Evolutionary conservation across 30 jellyfish, hydroid and myxozoan species (phyloP).

Genomic region (Morbakka virulenta): DNA sequence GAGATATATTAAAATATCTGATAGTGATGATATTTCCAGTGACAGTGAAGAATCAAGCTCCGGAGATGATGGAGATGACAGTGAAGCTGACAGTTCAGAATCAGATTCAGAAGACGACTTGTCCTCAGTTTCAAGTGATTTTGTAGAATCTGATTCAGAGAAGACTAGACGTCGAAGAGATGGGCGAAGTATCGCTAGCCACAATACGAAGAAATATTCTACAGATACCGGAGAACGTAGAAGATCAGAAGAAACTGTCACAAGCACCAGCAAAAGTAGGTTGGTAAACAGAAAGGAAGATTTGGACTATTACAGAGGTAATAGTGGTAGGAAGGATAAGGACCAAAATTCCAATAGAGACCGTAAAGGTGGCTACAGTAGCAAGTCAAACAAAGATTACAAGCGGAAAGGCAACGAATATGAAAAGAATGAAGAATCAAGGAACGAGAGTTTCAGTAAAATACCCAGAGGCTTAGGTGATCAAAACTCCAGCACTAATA

Average conservation of each 20-base stretch:
- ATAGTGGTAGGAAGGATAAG: neutral
- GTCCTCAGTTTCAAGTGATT: constrained; percentile 8
- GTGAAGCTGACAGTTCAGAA: constrained; percentile 11
- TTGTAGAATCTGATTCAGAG: constrained; percentile 31
- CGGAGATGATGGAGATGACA: neutral
- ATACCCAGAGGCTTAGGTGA: too few species aligned
- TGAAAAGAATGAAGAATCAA: constrained; percentile 16
- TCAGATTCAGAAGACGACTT: constrained; percentile 14
- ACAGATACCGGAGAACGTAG: neutral
- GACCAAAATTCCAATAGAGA: neutral
- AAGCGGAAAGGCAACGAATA: neutral
- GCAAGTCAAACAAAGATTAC: too few species aligned
- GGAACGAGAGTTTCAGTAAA: too few species aligned
- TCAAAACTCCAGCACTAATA: too few species aligned
- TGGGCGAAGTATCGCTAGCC: neutral
- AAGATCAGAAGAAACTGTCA: neutral
- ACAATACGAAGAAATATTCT: neutral
- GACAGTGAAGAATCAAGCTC: constrained; percentile 11
- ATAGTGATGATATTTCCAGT: too few species aligned
- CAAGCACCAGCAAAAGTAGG: neutral
- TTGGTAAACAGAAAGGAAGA: constrained; percentile 7
- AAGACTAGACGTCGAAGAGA: neutral
- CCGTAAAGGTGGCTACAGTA: neutral
- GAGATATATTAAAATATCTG: too few species aligned
- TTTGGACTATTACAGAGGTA: neutral